phyloP scores from a whole-genome alignment of 2,797 vertebrate species.

The Silurus lanzhouensis region DNA sequence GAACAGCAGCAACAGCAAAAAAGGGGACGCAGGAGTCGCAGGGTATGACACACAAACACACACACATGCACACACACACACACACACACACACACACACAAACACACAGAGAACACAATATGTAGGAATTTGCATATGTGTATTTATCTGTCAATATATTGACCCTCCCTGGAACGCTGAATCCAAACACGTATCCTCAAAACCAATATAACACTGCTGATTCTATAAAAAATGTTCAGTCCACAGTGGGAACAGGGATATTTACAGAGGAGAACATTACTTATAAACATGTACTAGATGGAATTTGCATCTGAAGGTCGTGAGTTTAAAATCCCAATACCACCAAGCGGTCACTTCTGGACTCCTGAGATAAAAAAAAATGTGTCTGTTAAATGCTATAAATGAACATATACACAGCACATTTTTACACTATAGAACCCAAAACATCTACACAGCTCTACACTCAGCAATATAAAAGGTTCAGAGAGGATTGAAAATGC shows the following conservation, averaged over 20 bases:
- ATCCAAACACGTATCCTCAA: not conserved
- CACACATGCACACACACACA: conserved; percentile 4
- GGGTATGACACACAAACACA: conserved; percentile 72
- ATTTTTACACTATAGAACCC: not conserved
- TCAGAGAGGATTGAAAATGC: not conserved
- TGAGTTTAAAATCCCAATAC: too few relatives aligned
- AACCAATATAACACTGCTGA: not conserved
- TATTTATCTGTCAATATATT: conserved; percentile 10
- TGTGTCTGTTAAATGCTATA: too few relatives aligned
- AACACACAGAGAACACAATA: not conserved
- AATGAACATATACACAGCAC: not conserved
- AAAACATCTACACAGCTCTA: not conserved
- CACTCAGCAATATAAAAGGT: not conserved
- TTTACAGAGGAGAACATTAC: not conserved
- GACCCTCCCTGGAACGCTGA: conserved; percentile 3
- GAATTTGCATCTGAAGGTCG: not conserved
- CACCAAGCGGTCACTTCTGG: too few relatives aligned
- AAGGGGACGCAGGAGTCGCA: conserved; percentile 85
- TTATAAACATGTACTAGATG: not conserved
- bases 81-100: not conserved
- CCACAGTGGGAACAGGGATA: not conserved
- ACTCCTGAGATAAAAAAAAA: too few relatives aligned
- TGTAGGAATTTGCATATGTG: not conserved
- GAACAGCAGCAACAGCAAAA: conserved; percentile 91
- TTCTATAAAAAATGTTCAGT: not conserved